These are phyloP conservation scores for Grapholita molesta DNA, from an alignment of 1,140 invertebrate genomes.

Conservation along the genomic window DNA sequence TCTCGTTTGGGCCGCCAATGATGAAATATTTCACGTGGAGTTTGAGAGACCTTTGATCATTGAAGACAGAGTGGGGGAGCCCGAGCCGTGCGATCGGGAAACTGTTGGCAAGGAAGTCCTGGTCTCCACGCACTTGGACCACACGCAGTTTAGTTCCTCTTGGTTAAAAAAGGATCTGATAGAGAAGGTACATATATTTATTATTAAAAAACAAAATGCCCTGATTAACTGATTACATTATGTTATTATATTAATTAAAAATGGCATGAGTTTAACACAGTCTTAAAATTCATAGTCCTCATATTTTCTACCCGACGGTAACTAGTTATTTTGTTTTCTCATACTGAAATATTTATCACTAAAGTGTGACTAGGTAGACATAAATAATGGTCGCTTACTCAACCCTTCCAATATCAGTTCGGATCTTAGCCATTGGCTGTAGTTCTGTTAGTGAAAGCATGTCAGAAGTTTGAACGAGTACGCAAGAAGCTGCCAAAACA, in stretches of 20 bases:
- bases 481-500: conserved; percentile 12
- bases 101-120: conserved; percentile 42
- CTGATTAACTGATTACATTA: no score
- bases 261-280: no score
- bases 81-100: conserved; percentile 35
- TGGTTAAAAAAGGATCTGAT: conserved; percentile 67
- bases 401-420: not conserved
- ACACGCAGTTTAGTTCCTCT: conserved; percentile 50
- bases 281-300: no score
- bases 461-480: conserved; percentile 3
- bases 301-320: no score
- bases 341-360: no score
- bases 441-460: conserved; percentile 10
- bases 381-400: not conserved
- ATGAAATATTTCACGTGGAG: conserved; percentile 57
- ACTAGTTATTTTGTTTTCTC: no score
- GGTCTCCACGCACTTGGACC: conserved; percentile 40
- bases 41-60: conserved; percentile 50
- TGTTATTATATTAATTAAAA: no score
- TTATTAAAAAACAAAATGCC: no score
- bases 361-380: no score
- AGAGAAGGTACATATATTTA: conserved; percentile 57
- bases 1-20: conserved; percentile 57
- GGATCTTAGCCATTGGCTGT: not conserved
- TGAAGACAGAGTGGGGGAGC: conserved; percentile 30